phyloP scores from a whole-genome alignment of 2,888 invertebrate species.

The Stegophylla sp. region DNA sequence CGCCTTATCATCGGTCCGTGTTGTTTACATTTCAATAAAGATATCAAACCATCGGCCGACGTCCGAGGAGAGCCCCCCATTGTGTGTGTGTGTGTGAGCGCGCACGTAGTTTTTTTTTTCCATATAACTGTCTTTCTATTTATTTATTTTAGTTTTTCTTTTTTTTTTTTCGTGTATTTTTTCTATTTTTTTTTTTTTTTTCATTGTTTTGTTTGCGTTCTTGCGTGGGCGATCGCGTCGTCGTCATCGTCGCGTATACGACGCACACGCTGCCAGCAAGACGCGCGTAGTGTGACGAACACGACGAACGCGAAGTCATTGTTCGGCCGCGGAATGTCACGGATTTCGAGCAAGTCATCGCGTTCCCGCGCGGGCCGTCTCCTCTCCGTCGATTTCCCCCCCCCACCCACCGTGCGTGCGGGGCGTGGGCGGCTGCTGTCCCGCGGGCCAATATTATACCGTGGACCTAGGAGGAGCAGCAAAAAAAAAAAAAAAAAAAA shows the following conservation, averaged over 20 bases:
- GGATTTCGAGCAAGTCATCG: conserved; percentile 56
- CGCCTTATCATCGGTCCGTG: conserved; percentile 59
- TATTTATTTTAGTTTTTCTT: conserved; percentile 13
- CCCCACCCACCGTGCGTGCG: no score
- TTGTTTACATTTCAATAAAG: conserved; percentile 58
- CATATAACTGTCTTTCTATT: not conserved
- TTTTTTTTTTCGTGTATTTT: not conserved
- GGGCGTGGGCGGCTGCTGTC: not conserved
- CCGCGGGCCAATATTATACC: conserved; percentile 1
- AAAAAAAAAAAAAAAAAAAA: no score
- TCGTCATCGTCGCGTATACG: conserved; percentile 28
- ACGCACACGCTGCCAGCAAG: not conserved
- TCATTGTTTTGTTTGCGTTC: conserved; percentile 36
- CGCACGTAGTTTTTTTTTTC: conserved; percentile 36
- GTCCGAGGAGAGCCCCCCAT: conserved; percentile 48
- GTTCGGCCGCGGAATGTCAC: conserved; percentile 55
- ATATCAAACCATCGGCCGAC: conserved; percentile 47
- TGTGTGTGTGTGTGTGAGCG: conserved; percentile 18
- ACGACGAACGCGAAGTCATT: conserved; percentile 50
- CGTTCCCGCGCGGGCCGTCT: conserved; percentile 42
- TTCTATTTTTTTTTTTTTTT: conserved; percentile 18
- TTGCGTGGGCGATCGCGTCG: conserved; percentile 53
- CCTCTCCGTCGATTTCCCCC: conserved; percentile 29
- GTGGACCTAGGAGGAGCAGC: no score
- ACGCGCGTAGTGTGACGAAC: conserved; percentile 42